These are phyloP conservation scores for Drosophila melanocephala DNA, from an alignment of 2,888 invertebrate species.

Conservation along the genomic window DNA sequence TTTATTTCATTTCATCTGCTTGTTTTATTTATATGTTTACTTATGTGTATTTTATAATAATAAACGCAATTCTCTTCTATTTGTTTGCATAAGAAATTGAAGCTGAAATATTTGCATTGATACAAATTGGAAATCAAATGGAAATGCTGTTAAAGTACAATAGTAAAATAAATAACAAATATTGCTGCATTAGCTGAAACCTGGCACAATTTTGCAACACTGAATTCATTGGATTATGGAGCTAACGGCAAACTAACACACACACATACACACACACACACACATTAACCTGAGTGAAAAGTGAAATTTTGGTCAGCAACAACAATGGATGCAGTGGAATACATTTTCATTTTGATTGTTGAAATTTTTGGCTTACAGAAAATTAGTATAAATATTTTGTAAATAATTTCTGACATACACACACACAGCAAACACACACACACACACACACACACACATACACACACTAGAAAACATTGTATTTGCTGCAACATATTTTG, in stretches of 20 bases:
- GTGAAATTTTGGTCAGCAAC: slow-evolving; percentile 21
- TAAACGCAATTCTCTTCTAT: background rate
- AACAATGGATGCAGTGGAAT: slow-evolving; percentile 13
- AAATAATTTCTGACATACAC: slow-evolving; percentile 48
- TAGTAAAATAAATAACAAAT: background rate
- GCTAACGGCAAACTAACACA: slow-evolving; percentile 8
- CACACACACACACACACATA: slow-evolving; percentile 4
- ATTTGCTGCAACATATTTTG: slow-evolving; percentile 35
- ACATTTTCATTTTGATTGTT: slow-evolving; percentile 32
- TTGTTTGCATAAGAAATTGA: background rate
- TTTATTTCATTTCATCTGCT: background rate
- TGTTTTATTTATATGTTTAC: background rate
- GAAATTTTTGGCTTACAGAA: slow-evolving; percentile 53
- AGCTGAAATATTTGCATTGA: background rate
- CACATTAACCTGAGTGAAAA: slow-evolving; percentile 16
- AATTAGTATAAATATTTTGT: slow-evolving; percentile 72
- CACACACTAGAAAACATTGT: background rate
- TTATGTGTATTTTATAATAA: background rate
- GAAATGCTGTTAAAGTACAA: background rate
- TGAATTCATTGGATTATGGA: slow-evolving; percentile 10
- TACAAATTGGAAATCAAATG: background rate
- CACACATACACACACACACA: slow-evolving; percentile 2
- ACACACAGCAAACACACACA: slow-evolving; percentile 23
- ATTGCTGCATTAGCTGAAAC: background rate
- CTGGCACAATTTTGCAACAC: background rate